phyloP scores from a whole-genome alignment of 2,888 invertebrate genomes.

The Himalopsyche tibetana region DNA sequence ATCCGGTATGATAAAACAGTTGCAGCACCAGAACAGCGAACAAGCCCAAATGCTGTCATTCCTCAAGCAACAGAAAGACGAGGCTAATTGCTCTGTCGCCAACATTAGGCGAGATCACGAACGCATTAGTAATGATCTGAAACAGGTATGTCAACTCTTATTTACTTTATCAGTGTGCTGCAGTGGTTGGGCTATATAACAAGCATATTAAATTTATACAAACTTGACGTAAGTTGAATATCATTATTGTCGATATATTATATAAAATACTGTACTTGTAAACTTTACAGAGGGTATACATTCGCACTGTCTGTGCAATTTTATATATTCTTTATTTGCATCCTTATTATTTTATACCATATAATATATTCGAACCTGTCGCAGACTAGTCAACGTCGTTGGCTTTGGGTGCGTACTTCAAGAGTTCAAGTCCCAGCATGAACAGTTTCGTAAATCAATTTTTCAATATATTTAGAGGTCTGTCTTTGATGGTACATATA shows the following conservation, averaged over 20 bases:
- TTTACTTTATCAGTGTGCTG: neutral
- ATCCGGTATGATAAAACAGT: neutral
- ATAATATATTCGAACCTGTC: neutral
- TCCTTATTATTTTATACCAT: no score
- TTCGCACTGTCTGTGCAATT: no score
- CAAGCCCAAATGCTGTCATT: neutral
- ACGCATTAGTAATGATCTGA: neutral
- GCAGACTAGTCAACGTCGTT: no score
- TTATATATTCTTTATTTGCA: no score
- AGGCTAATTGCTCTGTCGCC: neutral
- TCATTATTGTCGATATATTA: neutral
- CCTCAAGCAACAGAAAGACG: neutral
- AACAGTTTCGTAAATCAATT: no score
- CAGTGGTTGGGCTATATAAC: no score
- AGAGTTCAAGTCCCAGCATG: no score
- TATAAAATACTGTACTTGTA: neutral
- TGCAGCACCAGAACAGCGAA: neutral
- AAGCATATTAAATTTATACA: neutral
- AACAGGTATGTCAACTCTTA: neutral
- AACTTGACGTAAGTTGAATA: neutral
- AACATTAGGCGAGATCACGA: neutral
- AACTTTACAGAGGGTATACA: neutral
- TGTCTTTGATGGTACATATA: no score
- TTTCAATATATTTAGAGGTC: no score
- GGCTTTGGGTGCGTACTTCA: no score